These are phyloP conservation scores for Charadrius vociferus DNA, from an alignment of 2,113 vertebrate genomes.

Conservation along the genomic window DNA sequence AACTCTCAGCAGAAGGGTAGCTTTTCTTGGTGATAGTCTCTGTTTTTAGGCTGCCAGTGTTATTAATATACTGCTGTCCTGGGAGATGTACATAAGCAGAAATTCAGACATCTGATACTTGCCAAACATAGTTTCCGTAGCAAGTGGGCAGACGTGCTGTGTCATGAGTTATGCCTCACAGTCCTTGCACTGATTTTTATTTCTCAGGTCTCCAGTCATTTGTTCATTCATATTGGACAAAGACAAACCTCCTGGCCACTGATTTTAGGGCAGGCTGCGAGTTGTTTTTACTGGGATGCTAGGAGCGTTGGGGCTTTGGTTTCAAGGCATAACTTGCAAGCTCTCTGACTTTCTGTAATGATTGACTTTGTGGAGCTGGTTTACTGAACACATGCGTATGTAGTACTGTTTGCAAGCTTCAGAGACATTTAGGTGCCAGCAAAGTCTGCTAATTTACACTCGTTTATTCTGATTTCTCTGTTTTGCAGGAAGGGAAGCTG, in stretches of 20 bases:
- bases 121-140: constrained; percentile 68
- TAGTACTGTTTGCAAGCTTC: not conserved
- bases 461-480: not conserved
- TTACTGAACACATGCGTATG: not conserved
- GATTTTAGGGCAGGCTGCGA: not conserved
- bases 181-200: not conserved
- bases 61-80: constrained; percentile 70
- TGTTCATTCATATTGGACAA: not conserved
- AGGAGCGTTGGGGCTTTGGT: not conserved
- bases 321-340: not conserved
- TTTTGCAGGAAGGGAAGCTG: not conserved
- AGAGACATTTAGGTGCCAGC: not conserved
- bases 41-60: constrained; percentile 68
- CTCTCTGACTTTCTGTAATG: not conserved
- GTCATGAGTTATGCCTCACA: not conserved
- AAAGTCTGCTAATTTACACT: not conserved
- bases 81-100: constrained; percentile 50
- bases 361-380: not conserved
- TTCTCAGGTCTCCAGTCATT: not conserved
- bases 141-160: constrained; percentile 59
- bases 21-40: constrained; percentile 51
- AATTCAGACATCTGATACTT: constrained; percentile 67
- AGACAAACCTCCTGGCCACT: not conserved
- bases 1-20: not conserved
- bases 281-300: not conserved